Conservation (phyloP, 2,113 vertebrate genomes). For the Trogon surrucura region DNA sequence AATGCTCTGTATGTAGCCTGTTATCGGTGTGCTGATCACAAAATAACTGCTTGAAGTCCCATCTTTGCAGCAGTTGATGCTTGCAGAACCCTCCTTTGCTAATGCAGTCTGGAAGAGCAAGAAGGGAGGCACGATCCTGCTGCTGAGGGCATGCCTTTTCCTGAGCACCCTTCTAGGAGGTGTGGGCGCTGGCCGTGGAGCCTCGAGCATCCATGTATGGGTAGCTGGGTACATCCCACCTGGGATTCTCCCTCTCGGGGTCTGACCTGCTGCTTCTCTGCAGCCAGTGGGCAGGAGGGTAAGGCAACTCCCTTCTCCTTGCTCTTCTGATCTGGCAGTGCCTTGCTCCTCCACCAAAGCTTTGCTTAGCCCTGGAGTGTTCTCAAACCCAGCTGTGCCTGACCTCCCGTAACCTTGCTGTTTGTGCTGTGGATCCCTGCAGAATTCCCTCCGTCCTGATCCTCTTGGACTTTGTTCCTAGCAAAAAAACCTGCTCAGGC, state of each 20-base stretch:
- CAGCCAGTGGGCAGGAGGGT: neutral
- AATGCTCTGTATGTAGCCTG: neutral
- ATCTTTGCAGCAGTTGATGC: neutral
- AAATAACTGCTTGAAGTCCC: neutral
- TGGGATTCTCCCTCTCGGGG: neutral
- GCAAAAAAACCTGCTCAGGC: neutral
- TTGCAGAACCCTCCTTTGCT: neutral
- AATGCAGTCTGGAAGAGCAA: neutral
- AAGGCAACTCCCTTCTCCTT: neutral
- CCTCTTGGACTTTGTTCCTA: slow-evolving; percentile 1
- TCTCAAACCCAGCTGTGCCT: neutral
- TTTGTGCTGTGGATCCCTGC: neutral
- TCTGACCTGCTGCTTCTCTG: neutral
- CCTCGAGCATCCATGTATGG: neutral
- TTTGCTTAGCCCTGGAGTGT: neutral
- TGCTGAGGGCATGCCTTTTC: neutral
- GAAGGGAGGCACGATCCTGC: neutral
- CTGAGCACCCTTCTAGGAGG: neutral
- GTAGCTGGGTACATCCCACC: rapidly evolving
- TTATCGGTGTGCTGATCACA: neutral
- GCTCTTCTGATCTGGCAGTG: neutral
- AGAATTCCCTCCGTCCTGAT: neutral
- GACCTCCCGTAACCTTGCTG: neutral
- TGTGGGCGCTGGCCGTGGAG: neutral
- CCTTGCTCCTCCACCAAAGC: neutral